Conservation (phyloP, 2,888 invertebrate species). For the Aphelenchoides bicaudatus region DNA sequence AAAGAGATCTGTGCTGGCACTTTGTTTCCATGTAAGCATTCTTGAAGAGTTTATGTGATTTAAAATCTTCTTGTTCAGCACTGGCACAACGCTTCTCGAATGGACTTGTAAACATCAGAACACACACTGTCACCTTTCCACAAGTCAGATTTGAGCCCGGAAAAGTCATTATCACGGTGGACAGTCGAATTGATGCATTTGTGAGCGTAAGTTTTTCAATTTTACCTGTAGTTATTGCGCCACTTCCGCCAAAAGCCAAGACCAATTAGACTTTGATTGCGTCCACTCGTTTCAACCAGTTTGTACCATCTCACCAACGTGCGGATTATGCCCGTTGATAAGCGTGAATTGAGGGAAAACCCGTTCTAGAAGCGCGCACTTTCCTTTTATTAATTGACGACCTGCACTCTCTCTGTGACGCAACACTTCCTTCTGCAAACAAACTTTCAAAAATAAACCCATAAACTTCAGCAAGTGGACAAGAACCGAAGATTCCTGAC, state of each 20-base stretch:
- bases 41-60: conserved; percentile 28
- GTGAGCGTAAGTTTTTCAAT: conserved; percentile 44
- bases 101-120: conserved; percentile 57
- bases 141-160: conserved; percentile 48
- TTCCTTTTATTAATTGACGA: neutral
- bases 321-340: neutral
- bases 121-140: conserved; percentile 55
- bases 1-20: conserved; percentile 58
- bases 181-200: conserved; percentile 57
- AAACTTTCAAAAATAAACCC: neutral
- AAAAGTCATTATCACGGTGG: conserved; percentile 50
- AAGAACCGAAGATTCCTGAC: conserved; percentile 55
- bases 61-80: conserved; percentile 52
- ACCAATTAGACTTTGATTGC: too few species aligned
- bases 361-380: neutral
- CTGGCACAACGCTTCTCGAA: conserved; percentile 50
- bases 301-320: neutral
- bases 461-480: conserved; percentile 50
- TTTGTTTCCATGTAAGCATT: conserved; percentile 1
- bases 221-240: neutral
- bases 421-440: neutral
- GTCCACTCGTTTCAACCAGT: too few species aligned
- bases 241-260: neutral
- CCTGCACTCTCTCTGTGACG: neutral
- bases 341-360: neutral